Percentiles rank a stretch among this genome's conserved stretches.
phyloP scores from a whole-genome alignment of 1,140 invertebrate species.

The Zophobas morio region DNA sequence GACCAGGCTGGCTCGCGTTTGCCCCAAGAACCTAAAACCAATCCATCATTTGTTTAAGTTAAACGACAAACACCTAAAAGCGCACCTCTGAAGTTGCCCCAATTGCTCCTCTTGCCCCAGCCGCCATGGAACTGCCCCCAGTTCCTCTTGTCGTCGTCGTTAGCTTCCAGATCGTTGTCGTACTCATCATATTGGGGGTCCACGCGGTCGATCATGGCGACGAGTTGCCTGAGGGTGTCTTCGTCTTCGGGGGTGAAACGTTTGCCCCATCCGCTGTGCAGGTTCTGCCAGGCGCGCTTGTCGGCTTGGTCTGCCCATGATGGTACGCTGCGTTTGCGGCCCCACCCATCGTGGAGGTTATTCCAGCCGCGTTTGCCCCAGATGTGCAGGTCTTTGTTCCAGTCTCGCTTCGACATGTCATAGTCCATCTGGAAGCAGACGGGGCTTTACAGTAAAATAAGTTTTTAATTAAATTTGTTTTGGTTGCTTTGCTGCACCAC shows the following conservation, averaged over 20 bases:
- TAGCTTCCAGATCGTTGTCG: conserved; percentile 54
- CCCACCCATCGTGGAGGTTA: conserved; percentile 75
- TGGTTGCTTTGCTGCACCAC: too few relatives aligned
- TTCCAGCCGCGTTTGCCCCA: conserved; percentile 76
- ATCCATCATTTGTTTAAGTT: conserved; percentile 13
- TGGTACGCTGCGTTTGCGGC: conserved; percentile 68
- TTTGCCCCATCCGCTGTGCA: conserved; percentile 67
- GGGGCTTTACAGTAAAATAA: too few relatives aligned
- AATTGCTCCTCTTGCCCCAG: conserved; percentile 76
- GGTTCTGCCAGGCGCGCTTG: conserved; percentile 64
- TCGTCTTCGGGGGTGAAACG: conserved; percentile 62
- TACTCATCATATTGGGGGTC: conserved; percentile 52
- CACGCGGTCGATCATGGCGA: conserved; percentile 56
- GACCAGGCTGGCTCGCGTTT: conserved; percentile 82
- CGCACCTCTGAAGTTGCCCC: conserved; percentile 75
- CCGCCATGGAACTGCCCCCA: conserved; percentile 76
- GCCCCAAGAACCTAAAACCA: conserved; percentile 73
- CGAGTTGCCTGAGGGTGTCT: conserved; percentile 56
- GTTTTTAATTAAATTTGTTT: too few relatives aligned
- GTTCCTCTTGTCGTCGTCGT: conserved; percentile 72
- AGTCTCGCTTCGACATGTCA: conserved; percentile 59
- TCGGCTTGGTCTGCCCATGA: conserved; percentile 55
- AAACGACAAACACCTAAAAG: too few relatives aligned
- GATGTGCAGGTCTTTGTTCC: conserved; percentile 66
- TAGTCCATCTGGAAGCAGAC: conserved; percentile 35